Evolutionary conservation across 2,113 vertebrate species (phyloP), one percentile per base, ranked within the genome.

Genomic region (Thamnophis sirtalis): DNA sequence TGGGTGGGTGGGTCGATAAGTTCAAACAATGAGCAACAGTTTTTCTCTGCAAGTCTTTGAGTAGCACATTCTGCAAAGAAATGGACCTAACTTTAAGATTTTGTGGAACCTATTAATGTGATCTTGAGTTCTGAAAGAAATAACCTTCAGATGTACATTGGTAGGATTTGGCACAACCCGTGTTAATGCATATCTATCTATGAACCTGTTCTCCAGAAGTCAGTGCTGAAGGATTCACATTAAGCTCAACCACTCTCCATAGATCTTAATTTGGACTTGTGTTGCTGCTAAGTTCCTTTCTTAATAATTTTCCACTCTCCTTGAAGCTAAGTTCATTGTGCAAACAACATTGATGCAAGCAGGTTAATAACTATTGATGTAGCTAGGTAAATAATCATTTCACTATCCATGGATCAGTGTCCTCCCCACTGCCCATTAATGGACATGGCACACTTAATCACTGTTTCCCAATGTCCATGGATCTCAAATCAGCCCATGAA

Each of bases 321-420:
- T 0, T 26, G 92, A 94, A 96, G 91, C 0, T 22, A 51, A 93
- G 93, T 96, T 96, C 96, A 94, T 96, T 89, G 89, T 5, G 89
- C 43, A 96, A 68, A 48, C 96, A 93, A 0, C 48, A 1, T 93
- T 15, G 93, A 92, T 90, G 89, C 88, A 95, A 93, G 91, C 91
- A 96, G 95, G 94, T 96, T 97, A 96, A 97, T 96, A 96, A 96
- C 94, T 95, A 94, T 94, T 94, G 95, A 95, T 96, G 94, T 94
- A 33, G 2, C 2, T 91, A 91, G 53, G 94, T 92, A 95, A 94
- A 95, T 94, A 93, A 92, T 87, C 9, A 0, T 1, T 60, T 94
- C 43, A 91, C 91, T 89, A 89, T 89, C 93, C 94, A n/a, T 93
- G 94, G 90, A 86, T 95, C 94, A 93, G 89, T 91, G 84, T 94